These are phyloP conservation scores for Drosophila ogumai DNA, from an alignment of 1,140 invertebrate species.

Conservation along the genomic window DNA sequence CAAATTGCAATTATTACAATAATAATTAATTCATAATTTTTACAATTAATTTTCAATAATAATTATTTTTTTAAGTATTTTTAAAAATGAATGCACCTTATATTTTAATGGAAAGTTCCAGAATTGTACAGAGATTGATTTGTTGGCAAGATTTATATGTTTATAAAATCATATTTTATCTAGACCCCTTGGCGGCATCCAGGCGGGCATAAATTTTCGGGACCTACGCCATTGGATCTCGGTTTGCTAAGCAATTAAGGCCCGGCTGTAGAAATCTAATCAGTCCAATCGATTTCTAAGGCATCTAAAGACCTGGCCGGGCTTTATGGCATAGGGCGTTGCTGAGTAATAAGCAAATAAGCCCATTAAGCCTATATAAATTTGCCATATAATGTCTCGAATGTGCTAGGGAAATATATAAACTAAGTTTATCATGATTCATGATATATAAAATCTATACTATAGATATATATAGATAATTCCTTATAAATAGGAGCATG, in stretches of 20 bases:
- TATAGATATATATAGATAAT: not conserved
- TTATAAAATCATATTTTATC: not conserved
- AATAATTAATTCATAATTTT: no score
- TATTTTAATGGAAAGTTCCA: not conserved
- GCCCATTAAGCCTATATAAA: not conserved
- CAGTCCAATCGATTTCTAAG: conserved; percentile 56
- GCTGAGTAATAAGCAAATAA: conserved; percentile 27
- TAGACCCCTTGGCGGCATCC: conserved; percentile 13
- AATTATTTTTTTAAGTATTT: no score
- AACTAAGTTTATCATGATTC: not conserved
- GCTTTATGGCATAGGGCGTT: conserved; percentile 16
- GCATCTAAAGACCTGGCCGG: conserved; percentile 19
- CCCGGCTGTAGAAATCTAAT: conserved; percentile 36
- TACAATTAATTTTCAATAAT: no score
- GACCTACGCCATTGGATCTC: not conserved
- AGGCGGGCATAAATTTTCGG: not conserved
- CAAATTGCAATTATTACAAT: no score
- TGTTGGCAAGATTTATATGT: not conserved
- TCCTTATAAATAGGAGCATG: not conserved
- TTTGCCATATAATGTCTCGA: conserved; percentile 1
- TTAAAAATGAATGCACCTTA: not conserved
- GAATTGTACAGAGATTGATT: not conserved
- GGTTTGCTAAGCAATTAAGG: conserved; percentile 3
- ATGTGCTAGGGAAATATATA: not conserved
- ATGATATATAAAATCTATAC: not conserved